phyloP scores from a whole-genome alignment of 2,888 invertebrate genomes.

The Tineola bisselliella region DNA sequence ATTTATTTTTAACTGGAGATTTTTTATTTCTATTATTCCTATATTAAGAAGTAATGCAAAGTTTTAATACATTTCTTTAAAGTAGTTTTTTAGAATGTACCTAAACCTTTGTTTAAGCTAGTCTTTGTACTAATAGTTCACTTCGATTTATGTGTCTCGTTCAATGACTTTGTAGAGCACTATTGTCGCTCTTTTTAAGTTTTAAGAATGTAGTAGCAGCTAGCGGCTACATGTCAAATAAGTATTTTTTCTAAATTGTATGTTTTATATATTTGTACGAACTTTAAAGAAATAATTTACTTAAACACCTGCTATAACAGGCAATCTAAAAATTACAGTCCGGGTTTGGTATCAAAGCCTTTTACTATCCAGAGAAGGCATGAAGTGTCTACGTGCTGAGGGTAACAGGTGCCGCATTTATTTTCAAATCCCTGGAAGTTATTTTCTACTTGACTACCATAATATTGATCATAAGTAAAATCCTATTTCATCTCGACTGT shows the following conservation, averaged over 20 bases:
- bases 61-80: too few species aligned
- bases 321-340: not conserved
- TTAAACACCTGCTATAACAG: not conserved
- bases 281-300: not conserved
- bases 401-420: not conserved
- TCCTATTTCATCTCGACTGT: not conserved
- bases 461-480: too few species aligned
- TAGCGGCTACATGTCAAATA: not conserved
- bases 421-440: not conserved
- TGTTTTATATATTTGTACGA: too few species aligned
- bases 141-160: slow-evolving; percentile 29
- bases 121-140: slow-evolving; percentile 22
- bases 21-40: too few species aligned
- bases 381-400: not conserved
- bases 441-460: not conserved
- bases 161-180: not conserved
- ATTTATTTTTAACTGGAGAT: too few species aligned
- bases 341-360: not conserved
- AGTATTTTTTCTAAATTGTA: too few species aligned
- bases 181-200: not conserved
- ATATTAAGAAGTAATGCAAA: too few species aligned
- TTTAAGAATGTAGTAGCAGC: not conserved
- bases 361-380: not conserved
- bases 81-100: too few species aligned
- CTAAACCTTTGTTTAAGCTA: slow-evolving; percentile 13